phyloP scores from a whole-genome alignment of 2,797 vertebrate genomes.

The Poecilia picta region DNA sequence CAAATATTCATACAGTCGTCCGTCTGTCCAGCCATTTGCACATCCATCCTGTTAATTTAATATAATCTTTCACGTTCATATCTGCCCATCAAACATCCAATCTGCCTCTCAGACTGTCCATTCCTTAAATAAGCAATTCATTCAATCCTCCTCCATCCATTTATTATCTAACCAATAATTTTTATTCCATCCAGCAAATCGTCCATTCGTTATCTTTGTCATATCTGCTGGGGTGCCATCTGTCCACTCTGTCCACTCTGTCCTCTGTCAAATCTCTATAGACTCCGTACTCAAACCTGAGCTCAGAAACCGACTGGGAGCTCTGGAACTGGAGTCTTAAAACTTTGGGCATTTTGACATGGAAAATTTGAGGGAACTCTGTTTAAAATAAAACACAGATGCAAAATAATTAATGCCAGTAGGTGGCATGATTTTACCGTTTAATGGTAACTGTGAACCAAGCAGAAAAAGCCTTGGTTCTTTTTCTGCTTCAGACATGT shows the following conservation, averaged over 20 bases:
- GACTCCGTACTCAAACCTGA: neutral
- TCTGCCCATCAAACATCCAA: too few species aligned
- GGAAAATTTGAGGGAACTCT: neutral
- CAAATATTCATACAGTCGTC: neutral
- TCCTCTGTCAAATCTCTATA: neutral
- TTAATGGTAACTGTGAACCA: neutral
- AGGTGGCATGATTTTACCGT: neutral
- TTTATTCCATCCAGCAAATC: neutral
- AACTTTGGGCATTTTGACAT: neutral
- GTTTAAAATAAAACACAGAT: neutral
- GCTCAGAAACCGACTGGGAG: neutral
- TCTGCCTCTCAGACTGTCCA: too few species aligned
- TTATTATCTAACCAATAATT: neutral
- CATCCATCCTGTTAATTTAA: neutral
- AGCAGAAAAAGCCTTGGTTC: neutral
- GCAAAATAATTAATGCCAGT: neutral
- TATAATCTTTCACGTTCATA: too few species aligned
- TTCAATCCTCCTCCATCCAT: neutral
- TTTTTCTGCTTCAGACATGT: neutral
- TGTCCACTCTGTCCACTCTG: neutral
- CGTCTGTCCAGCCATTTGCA: neutral
- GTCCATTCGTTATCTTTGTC: neutral
- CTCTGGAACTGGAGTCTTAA: neutral
- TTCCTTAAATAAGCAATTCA: too few species aligned
- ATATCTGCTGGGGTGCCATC: neutral